These are phyloP conservation scores for Dicranocentrus wangi DNA, from an alignment of 2,888 invertebrate genomes.

Conservation along the genomic window DNA sequence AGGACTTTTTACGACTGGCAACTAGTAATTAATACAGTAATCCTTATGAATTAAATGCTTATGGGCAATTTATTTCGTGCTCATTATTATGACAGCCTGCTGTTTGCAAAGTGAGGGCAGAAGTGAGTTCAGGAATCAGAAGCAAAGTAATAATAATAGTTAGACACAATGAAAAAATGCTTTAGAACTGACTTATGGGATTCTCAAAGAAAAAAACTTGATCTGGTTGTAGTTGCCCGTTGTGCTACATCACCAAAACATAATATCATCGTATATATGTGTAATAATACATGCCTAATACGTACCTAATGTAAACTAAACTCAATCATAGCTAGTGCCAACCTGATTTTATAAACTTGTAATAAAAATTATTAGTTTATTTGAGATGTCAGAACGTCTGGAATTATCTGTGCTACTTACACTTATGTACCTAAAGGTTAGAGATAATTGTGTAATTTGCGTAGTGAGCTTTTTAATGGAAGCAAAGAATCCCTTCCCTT, in stretches of 20 bases:
- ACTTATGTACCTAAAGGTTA: not conserved
- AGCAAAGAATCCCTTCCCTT: not conserved
- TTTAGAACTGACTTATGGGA: slow-evolving; percentile 1
- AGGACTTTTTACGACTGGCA: not conserved
- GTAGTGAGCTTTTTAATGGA: not conserved
- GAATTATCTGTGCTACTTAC: not conserved
- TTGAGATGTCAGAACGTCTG: not conserved
- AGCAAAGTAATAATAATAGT: slow-evolving; percentile 5
- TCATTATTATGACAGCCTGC: slow-evolving; percentile 39
- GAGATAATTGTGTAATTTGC: not conserved
- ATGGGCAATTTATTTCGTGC: slow-evolving; percentile 44
- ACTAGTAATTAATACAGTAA: slow-evolving; percentile 31
- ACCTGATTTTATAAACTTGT: too few species aligned
- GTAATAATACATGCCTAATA: not conserved
- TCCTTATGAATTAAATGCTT: slow-evolving; percentile 33
- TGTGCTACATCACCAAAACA: slow-evolving; percentile 24
- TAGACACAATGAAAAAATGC: not conserved
- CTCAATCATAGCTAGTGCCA: too few species aligned
- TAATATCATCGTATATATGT: not conserved
- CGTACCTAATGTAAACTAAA: too few species aligned
- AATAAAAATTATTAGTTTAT: too few species aligned
- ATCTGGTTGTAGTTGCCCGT: too few species aligned
- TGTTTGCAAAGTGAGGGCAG: not conserved
- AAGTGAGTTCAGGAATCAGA: not conserved
- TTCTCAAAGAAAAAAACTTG: slow-evolving; percentile 20